Conservation (phyloP, 1,140 invertebrate genomes). For the Eurosta solidaginis region DNA sequence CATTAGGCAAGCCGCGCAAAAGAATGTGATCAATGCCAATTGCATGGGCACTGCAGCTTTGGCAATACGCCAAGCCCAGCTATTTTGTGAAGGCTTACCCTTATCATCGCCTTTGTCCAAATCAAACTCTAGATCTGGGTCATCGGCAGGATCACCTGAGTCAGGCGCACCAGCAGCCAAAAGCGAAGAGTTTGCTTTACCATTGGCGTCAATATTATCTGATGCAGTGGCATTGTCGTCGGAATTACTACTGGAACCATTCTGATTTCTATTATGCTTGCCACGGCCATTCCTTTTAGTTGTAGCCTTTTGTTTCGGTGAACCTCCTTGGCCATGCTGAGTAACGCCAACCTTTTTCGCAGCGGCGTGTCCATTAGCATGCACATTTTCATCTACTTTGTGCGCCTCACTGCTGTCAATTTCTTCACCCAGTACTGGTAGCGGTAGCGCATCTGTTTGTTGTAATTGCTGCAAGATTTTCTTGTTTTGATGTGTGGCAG, state of each 20-base stretch:
- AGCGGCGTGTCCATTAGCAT: conserved; percentile 29
- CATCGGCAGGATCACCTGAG: conserved; percentile 50
- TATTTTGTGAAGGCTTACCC: conserved; percentile 61
- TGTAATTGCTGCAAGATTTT: conserved; percentile 40
- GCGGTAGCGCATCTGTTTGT: conserved; percentile 25
- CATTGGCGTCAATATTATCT: background rate
- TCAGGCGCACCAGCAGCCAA: conserved; percentile 31
- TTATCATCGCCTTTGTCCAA: conserved; percentile 48
- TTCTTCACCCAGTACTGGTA: background rate
- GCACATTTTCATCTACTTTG: conserved; percentile 11
- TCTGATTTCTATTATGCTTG: conserved; percentile 29
- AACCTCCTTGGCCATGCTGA: background rate
- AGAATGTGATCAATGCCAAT: conserved; percentile 77
- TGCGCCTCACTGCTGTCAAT: background rate
- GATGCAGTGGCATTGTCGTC: background rate
- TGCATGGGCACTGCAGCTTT: conserved; percentile 80
- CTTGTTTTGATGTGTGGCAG: conserved; percentile 61
- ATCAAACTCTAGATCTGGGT: conserved; percentile 51
- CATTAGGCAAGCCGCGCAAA: conserved; percentile 80
- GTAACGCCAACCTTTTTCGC: background rate
- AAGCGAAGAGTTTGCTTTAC: background rate
- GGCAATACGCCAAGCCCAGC: conserved; percentile 77
- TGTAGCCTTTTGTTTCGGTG: conserved; percentile 25
- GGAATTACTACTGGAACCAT: background rate
- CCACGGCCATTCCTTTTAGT: conserved; percentile 41